A percentile compares a stretch with the other conserved stretches of the same genome.
Conservation (phyloP, 2,113 vertebrate genomes). For the Solea senegalensis region DNA sequence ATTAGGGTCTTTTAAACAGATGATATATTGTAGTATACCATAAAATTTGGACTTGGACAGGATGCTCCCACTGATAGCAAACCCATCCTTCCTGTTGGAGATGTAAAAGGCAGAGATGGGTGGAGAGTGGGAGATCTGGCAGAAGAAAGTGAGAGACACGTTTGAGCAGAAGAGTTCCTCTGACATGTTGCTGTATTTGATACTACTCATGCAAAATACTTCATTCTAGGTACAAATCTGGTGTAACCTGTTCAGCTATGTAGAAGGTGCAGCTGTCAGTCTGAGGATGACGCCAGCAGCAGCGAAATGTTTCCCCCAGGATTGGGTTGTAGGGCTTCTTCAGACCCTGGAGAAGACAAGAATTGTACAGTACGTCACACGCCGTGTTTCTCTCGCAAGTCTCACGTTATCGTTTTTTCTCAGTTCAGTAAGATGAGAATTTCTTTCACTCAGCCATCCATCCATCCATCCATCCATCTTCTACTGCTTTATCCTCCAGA, state of each 20-base stretch:
- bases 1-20: background rate
- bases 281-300: slow-evolving; percentile 94
- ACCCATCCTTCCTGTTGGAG: slow-evolving; percentile 95
- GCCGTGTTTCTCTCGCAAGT: too few species aligned
- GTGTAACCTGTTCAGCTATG: slow-evolving; percentile 91
- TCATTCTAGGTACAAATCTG: background rate
- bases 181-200: background rate
- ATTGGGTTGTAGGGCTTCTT: slow-evolving; percentile 98
- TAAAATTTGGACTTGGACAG: slow-evolving; percentile 96
- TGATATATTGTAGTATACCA: slow-evolving; percentile 76
- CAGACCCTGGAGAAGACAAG: slow-evolving; percentile 84
- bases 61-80: slow-evolving; percentile 92
- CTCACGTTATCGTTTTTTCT: too few species aligned
- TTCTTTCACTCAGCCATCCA: too few species aligned
- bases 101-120: slow-evolving; percentile 95
- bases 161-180: background rate
- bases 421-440: too few species aligned
- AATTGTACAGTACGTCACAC: background rate
- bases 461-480: too few species aligned
- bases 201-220: background rate
- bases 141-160: slow-evolving; percentile 22
- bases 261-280: slow-evolving; percentile 95
- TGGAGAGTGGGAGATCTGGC: slow-evolving; percentile 94
- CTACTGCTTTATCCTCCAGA: too few species aligned
- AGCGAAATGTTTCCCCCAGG: slow-evolving; percentile 95